Conservation (phyloP, 2,888 invertebrate species). For the Apotomis turbidana region DNA sequence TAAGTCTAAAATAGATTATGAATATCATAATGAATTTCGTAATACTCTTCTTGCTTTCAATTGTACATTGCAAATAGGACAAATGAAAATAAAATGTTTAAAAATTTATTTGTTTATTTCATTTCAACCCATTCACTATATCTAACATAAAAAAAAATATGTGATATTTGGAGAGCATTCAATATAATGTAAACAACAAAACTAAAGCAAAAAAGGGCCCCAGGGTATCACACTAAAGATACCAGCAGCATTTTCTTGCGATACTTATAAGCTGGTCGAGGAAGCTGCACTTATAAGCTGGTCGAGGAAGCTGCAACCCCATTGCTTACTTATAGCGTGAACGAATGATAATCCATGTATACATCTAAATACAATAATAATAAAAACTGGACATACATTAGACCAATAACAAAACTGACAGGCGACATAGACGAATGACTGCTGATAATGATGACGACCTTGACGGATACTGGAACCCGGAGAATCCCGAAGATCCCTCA, state of each 20-base stretch:
- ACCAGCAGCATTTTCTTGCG: too few relatives aligned
- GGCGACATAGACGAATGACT: constrained; percentile 45
- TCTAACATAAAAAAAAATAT: not conserved
- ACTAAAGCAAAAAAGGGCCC: too few relatives aligned
- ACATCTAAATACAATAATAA: not conserved
- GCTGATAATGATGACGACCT: constrained; percentile 47
- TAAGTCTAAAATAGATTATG: constrained; percentile 66
- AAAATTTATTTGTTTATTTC: constrained; percentile 49
- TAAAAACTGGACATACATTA: constrained; percentile 2
- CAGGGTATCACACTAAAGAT: too few relatives aligned
- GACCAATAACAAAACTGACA: constrained; percentile 34
- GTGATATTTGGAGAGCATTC: too few relatives aligned
- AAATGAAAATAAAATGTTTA: constrained; percentile 56
- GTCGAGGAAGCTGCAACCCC: too few relatives aligned
- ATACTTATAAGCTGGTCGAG: too few relatives aligned
- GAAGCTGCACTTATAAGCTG: too few relatives aligned
- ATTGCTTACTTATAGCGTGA: too few relatives aligned
- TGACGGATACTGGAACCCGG: constrained; percentile 52
- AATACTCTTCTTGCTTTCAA: constrained; percentile 74
- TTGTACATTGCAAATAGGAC: constrained; percentile 81
- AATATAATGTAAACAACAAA: too few relatives aligned
- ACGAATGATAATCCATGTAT: too few relatives aligned
- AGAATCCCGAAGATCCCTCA: constrained; percentile 62
- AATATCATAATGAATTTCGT: constrained; percentile 61
- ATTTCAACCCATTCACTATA: constrained; percentile 42